A percentile compares a stretch with the other conserved stretches of the same genome.
phyloP scores from a whole-genome alignment of 2,113 vertebrate species.

The Limanda limanda region DNA sequence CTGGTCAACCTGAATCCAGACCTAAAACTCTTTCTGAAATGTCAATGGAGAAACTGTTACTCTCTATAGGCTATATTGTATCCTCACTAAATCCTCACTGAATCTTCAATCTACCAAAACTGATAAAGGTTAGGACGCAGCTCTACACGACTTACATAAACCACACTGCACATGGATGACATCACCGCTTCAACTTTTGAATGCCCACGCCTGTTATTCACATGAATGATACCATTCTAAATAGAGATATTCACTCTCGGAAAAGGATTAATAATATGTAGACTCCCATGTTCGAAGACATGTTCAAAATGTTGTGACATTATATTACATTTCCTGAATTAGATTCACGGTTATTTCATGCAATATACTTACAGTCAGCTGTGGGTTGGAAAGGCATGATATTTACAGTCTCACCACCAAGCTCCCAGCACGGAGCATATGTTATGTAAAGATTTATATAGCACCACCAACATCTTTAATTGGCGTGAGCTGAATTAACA shows the following conservation, averaged over 20 bases:
- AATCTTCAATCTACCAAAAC: neutral
- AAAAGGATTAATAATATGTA: neutral
- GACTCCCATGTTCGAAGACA: neutral
- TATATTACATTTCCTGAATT: neutral
- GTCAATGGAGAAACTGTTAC: neutral
- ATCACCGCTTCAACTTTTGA: too few species aligned
- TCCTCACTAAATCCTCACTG: neutral
- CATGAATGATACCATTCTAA: too few species aligned
- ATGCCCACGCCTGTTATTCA: too few species aligned
- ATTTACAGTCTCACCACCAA: constrained; percentile 46
- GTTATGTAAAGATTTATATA: constrained; percentile 56
- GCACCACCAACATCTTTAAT: constrained; percentile 46
- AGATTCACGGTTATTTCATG: neutral
- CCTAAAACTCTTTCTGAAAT: too few species aligned
- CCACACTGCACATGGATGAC: too few species aligned
- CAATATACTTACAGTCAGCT: neutral
- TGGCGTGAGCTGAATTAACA: constrained; percentile 56
- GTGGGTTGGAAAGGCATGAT: neutral
- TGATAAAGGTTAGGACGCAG: too few species aligned
- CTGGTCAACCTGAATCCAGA: too few species aligned
- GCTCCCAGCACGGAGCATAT: constrained; percentile 42
- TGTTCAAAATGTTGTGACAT: too few species aligned
- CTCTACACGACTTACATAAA: too few species aligned
- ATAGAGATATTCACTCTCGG: too few species aligned
- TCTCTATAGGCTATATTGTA: constrained; percentile 36